Evolutionary conservation across 2,797 vertebrate genomes (phyloP).

Genomic region (Amphiprion clarkii): DNA sequence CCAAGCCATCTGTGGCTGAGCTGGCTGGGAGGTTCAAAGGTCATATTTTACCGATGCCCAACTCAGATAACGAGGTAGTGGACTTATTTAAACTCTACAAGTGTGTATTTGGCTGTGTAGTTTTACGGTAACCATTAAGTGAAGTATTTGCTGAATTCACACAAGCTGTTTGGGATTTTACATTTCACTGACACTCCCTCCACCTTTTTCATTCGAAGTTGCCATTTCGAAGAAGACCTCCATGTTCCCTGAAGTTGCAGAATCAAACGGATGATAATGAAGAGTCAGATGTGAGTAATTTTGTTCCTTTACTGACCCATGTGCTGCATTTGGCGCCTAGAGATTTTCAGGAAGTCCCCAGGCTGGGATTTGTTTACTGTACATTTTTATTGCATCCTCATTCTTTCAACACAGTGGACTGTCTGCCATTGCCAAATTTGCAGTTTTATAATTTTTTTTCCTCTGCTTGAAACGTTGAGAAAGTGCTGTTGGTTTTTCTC

Average conservation of each 20-base stretch:
- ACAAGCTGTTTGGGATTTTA: neutral
- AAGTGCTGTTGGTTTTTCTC: neutral
- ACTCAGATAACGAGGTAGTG: conserved; percentile 86
- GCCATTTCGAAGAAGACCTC: conserved; percentile 66
- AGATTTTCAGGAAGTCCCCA: neutral
- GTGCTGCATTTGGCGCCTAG: neutral
- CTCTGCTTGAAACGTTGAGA: neutral
- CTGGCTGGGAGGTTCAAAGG: conserved; percentile 92
- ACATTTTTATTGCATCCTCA: conserved; percentile 10
- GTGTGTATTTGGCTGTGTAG: neutral
- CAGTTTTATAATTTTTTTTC: neutral
- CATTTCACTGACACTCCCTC: neutral
- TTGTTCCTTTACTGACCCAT: neutral
- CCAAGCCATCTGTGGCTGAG: conserved; percentile 91
- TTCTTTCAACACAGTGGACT: conserved; percentile 6
- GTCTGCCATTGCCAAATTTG: neutral
- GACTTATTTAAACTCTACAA: neutral
- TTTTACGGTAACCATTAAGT: neutral
- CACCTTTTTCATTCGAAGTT: conserved; percentile 46
- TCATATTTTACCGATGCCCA: conserved; percentile 80
- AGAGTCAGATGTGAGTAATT: conserved; percentile 68
- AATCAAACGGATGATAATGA: conserved; percentile 56
- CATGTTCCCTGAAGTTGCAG: conserved; percentile 72
- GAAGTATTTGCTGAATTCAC: neutral
- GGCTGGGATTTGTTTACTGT: conserved; percentile 17